A percentile compares a stretch with the other conserved stretches of the same genome.
These are phyloP conservation scores for Physocephala rufipes DNA, from an alignment of 2,888 invertebrate genomes.

Conservation along the genomic window DNA sequence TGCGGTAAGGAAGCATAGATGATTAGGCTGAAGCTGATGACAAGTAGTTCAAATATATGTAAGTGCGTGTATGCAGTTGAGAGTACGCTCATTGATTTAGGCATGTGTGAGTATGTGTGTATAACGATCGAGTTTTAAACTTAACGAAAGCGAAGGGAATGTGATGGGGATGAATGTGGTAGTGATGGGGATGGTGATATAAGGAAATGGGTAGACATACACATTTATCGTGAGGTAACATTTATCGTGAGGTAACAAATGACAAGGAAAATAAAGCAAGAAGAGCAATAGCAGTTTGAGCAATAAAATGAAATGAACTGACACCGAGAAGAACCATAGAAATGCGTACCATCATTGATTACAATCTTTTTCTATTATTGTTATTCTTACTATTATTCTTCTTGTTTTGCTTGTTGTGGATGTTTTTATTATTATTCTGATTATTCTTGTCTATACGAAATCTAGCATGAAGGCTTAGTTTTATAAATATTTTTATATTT, in stretches of 20 bases:
- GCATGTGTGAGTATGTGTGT: no score
- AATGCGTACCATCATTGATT: slow-evolving; percentile 17
- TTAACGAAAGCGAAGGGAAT: background rate
- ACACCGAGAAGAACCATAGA: slow-evolving; percentile 26
- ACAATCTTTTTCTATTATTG: no score
- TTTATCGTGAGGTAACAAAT: no score
- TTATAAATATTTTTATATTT: background rate
- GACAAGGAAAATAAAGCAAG: slow-evolving; percentile 4
- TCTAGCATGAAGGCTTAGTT: slow-evolving; percentile 20
- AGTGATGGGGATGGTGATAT: no score
- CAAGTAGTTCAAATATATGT: slow-evolving; percentile 9
- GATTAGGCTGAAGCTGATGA: background rate
- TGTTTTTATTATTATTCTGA: slow-evolving; percentile 28
- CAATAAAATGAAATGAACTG: slow-evolving; percentile 24
- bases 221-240: no score
- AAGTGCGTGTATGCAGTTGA: no score
- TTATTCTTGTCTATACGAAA: slow-evolving; percentile 37
- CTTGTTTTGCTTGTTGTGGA: slow-evolving; percentile 22
- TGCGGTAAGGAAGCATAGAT: background rate
- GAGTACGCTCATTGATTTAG: background rate
- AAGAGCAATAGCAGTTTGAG: slow-evolving; percentile 18
- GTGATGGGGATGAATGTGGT: background rate
- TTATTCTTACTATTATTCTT: slow-evolving; percentile 24
- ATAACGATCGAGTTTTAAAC: background rate
- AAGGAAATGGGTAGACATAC: no score